phyloP scores from a whole-genome alignment of 2,113 vertebrate species.

The Ictalurus furcatus region DNA sequence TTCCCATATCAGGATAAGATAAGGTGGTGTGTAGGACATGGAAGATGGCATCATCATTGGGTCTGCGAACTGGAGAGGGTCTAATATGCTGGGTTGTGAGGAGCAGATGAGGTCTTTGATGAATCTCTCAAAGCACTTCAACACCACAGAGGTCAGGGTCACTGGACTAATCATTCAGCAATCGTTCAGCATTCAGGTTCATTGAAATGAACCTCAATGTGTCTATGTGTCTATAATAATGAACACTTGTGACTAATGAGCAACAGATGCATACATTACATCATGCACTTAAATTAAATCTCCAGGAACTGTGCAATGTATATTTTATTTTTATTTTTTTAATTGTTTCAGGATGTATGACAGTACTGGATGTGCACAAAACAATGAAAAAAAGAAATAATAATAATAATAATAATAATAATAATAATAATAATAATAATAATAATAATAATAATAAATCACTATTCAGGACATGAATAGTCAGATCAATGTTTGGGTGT shows the following conservation, averaged over 20 bases:
- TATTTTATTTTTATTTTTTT: neutral
- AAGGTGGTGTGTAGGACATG: neutral
- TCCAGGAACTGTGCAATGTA: neutral
- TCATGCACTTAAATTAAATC: neutral
- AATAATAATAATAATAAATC: no score
- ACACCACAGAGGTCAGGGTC: neutral
- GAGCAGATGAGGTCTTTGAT: neutral
- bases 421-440: no score
- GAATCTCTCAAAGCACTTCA: neutral
- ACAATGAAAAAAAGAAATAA: no score
- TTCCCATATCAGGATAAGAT: neutral
- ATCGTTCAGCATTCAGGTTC: neutral
- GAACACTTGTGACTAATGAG: neutral
- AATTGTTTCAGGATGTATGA: neutral
- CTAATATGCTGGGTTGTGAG: neutral
- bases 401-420: no score
- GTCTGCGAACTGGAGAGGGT: neutral
- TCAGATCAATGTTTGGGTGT: no score
- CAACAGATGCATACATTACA: neutral
- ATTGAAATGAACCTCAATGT: neutral
- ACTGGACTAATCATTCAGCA: neutral
- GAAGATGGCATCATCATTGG: neutral
- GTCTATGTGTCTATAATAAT: no score
- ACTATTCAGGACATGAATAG: neutral
- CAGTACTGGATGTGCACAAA: neutral